phyloP scores from a whole-genome alignment of 2,888 invertebrate genomes.

The Phengaris alcon region DNA sequence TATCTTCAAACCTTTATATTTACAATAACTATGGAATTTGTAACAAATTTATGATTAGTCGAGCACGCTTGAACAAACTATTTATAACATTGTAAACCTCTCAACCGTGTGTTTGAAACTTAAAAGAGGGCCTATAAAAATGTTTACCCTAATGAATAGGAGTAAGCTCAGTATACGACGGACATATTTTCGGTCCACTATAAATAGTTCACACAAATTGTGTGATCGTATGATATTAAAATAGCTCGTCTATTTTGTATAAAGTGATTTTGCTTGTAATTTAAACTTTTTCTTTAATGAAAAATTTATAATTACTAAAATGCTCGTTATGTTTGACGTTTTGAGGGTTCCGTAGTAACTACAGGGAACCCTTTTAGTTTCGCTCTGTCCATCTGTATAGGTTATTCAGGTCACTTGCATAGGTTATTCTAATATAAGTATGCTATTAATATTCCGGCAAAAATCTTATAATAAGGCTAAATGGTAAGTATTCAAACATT shows the following conservation, averaged over 20 bases:
- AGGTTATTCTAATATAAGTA: too few relatives aligned
- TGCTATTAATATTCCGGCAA: background rate
- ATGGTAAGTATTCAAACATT: background rate
- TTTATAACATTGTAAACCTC: slow-evolving; percentile 15
- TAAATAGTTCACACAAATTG: slow-evolving; percentile 37
- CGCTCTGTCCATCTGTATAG: too few relatives aligned
- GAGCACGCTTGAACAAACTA: background rate
- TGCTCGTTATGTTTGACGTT: too few relatives aligned
- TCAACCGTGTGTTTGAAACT: background rate
- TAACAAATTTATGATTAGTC: background rate
- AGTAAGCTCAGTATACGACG: slow-evolving; percentile 31
- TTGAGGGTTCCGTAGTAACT: too few relatives aligned
- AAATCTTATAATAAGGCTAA: background rate
- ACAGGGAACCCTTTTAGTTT: too few relatives aligned
- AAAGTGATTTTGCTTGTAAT: background rate
- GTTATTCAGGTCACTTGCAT: too few relatives aligned
- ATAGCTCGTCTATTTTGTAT: background rate
- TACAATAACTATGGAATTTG: background rate
- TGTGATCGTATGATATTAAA: background rate
- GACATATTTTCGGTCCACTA: slow-evolving; percentile 37
- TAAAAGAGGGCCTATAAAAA: slow-evolving; percentile 35
- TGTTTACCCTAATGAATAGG: slow-evolving; percentile 39
- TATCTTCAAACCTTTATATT: too few relatives aligned
- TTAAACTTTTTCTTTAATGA: background rate
- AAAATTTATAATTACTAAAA: background rate